These are phyloP conservation scores for Macrophya alboannulata DNA, from an alignment of 2,888 invertebrate species.

Conservation along the genomic window DNA sequence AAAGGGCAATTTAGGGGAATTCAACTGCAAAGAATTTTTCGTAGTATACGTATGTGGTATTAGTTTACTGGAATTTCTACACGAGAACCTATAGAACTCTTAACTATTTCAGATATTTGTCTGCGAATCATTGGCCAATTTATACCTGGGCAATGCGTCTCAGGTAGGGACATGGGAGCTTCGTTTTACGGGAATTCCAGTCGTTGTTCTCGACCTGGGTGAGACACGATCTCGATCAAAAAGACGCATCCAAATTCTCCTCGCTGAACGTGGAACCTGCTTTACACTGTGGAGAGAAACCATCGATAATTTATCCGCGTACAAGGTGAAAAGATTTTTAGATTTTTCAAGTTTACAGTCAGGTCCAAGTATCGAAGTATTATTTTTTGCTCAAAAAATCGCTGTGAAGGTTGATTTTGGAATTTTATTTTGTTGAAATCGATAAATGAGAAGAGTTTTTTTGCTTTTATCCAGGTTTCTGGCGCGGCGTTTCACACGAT, in stretches of 20 bases:
- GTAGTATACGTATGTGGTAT: not conserved
- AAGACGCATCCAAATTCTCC: slow-evolving; percentile 86
- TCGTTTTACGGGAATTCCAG: slow-evolving; percentile 90
- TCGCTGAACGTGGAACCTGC: slow-evolving; percentile 91
- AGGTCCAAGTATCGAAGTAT: not conserved
- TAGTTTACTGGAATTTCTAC: not conserved
- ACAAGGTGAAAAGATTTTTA: slow-evolving; percentile 81
- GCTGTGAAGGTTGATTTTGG: not conserved
- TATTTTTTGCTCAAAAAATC: not conserved
- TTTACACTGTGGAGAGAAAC: slow-evolving; percentile 92
- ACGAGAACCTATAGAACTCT: not conserved
- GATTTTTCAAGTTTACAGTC: not conserved
- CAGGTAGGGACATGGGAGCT: slow-evolving; percentile 86
- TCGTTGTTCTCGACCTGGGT: slow-evolving; percentile 89
- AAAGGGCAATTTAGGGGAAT: not conserved
- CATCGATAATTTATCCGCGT: slow-evolving; percentile 90
- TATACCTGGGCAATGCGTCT: slow-evolving; percentile 84
- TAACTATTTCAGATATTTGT: slow-evolving; percentile 84
- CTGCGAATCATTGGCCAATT: slow-evolving; percentile 88
- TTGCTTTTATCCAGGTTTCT: slow-evolving; percentile 76
- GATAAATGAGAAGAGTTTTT: not conserved
- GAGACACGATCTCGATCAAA: slow-evolving; percentile 87
- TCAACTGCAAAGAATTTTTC: not conserved
- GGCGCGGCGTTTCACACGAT: slow-evolving; percentile 91
- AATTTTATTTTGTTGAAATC: not conserved